Base-by-base conservation (phyloP, 2,888 invertebrate species). In the Orthosia gothica region DNA sequence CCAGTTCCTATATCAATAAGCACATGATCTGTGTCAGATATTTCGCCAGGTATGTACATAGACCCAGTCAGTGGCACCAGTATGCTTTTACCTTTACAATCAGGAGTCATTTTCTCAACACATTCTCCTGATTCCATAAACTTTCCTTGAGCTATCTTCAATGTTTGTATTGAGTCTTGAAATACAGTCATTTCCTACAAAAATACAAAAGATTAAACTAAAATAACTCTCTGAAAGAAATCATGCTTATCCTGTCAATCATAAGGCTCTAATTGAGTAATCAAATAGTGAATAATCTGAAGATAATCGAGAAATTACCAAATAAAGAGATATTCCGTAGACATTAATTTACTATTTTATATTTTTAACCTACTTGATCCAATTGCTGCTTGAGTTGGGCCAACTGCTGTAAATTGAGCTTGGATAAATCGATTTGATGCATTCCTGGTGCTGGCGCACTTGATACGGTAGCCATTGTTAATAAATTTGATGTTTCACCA, bases 1-100 rank as follows among this genome's bases (percentile, higher is more conserved):
- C 99, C 99, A 68, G 99, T 99, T 67, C 99, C 99, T 91, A 99
- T 98, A 94, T 99, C 99, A 85, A 99, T 98, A 49, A 99, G 97
- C 69, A 99, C 99, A 93, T 98, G 98, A 70, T 98, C 97, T 50
- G 98, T 97, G 91, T 99, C 98, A 79, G 97, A 97, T 75, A 99
- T 97, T 88, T 97, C 97, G 3, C 99, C 99, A 57, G 99, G 98
- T 58, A 99, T 99, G 96, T 99, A 99, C 98, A 99, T 99, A 89
- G 99, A 99, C 88, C 99, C 98, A 18, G 99, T 99, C 18, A 99
- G 97, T 2, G 99, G 99, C 20, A 99, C 99, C 26, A 99, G 96
- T 84, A 99, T 98, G 74, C 98, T 97, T 91, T 98, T 98, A 89
- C 98, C 98, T 91, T 98, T 97, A 81, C 97, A 97, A 32, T 97